These are phyloP conservation scores for Hoplodrina ambigua DNA, from an alignment of 2,888 invertebrate genomes.

Conservation along the genomic window DNA sequence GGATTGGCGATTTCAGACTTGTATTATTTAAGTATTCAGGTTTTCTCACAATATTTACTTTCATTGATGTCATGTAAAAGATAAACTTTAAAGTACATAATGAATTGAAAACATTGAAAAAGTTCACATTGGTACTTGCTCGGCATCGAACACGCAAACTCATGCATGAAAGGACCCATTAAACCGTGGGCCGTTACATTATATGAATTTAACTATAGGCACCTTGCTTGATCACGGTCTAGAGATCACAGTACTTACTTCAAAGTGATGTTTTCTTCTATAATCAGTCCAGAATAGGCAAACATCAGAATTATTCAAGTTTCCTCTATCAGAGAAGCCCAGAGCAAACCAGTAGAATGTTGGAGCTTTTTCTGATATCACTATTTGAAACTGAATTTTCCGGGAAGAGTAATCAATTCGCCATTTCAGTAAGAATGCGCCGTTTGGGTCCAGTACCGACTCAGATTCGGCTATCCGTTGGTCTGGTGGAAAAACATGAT, in stretches of 20 bases:
- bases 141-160: too few species aligned
- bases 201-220: too few species aligned
- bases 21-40: too few species aligned
- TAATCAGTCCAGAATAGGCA: conserved; percentile 95
- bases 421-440: conserved; percentile 83
- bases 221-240: too few species aligned
- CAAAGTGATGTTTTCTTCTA: conserved; percentile 89
- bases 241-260: conserved; percentile 68
- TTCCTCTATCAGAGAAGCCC: conserved; percentile 96
- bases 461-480: conserved; percentile 79
- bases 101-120: too few species aligned
- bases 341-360: conserved; percentile 94
- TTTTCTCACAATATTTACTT: too few species aligned
- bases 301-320: conserved; percentile 93
- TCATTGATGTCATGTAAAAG: too few species aligned
- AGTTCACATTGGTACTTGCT: too few species aligned
- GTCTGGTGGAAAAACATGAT: conserved; percentile 59
- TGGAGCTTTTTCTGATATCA: conserved; percentile 84
- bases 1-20: too few species aligned
- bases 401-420: conserved; percentile 77
- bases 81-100: too few species aligned
- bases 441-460: conserved; percentile 83
- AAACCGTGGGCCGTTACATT: too few species aligned
- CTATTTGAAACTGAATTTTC: conserved; percentile 87
- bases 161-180: too few species aligned